A percentile compares a stretch with the other conserved stretches of the same genome.
Conservation (phyloP, 2,113 vertebrate genomes). For the Galeopterus variegatus region DNA sequence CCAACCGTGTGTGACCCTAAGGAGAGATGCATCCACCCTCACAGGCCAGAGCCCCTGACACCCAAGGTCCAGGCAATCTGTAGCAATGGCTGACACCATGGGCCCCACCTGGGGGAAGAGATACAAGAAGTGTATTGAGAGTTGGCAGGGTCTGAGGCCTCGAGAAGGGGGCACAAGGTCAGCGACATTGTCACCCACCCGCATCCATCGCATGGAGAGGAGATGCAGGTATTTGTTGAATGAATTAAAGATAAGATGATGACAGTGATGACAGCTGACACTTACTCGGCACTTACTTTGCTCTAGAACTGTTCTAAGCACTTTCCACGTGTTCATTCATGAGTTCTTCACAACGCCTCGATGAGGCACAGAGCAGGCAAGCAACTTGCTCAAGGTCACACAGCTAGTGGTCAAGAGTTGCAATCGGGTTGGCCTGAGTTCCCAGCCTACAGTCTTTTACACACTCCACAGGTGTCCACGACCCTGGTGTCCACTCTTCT, state of each 20-base stretch:
- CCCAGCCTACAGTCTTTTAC: background rate
- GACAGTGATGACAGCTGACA: background rate
- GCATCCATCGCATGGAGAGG: accelerated
- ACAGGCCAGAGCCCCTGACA: background rate
- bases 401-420: background rate
- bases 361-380: background rate
- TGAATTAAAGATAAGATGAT: background rate
- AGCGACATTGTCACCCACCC: background rate
- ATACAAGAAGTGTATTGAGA: too few relatives aligned
- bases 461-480: accelerated
- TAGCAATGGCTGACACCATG: background rate
- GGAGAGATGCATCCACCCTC: background rate
- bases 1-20: too few relatives aligned
- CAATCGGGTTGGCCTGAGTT: background rate
- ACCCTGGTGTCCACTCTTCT: background rate
- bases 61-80: background rate
- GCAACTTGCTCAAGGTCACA: background rate
- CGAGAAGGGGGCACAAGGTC: background rate
- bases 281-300: background rate
- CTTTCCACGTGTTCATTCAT: background rate
- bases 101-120: background rate
- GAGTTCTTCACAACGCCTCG: background rate
- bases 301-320: background rate
- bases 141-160: background rate
- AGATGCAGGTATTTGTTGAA: too few relatives aligned